Evolutionary conservation across 2,797 vertebrate species (phyloP).

Genomic region (Syncerus caffer): DNA sequence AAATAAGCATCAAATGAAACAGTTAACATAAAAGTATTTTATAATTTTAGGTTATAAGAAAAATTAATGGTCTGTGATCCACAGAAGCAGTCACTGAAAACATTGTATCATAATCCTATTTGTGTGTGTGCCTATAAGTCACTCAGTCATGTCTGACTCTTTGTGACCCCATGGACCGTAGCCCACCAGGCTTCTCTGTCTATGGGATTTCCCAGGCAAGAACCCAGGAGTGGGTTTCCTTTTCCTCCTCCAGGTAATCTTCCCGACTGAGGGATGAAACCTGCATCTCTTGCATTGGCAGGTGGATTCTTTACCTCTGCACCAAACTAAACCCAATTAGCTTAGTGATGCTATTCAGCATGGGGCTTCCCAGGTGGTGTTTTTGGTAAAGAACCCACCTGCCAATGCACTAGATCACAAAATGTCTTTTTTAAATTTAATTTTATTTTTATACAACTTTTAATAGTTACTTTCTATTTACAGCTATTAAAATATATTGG

Average conservation of each 20-base stretch:
- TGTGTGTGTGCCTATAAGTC: fast-evolving
- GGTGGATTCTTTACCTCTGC: neutral
- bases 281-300: neutral
- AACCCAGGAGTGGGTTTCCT: neutral
- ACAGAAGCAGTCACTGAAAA: neutral
- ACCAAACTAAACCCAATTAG: neutral
- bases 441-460: neutral
- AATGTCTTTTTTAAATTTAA: neutral
- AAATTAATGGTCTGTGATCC: neutral
- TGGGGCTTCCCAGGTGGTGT: neutral
- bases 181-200: neutral
- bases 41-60: neutral
- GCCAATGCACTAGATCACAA: neutral
- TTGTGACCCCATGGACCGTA: neutral
- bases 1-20: neutral
- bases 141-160: neutral
- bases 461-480: neutral
- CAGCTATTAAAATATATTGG: neutral
- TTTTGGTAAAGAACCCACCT: neutral
- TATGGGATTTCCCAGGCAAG: neutral
- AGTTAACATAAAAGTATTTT: neutral
- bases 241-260: neutral
- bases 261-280: fast-evolving
- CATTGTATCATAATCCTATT: neutral
- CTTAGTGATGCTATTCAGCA: neutral